Percentiles rank a stretch among this genome's conserved stretches.
These are phyloP conservation scores for Heliconius ismenius DNA, from an alignment of 2,888 invertebrate species.

Conservation along the genomic window DNA sequence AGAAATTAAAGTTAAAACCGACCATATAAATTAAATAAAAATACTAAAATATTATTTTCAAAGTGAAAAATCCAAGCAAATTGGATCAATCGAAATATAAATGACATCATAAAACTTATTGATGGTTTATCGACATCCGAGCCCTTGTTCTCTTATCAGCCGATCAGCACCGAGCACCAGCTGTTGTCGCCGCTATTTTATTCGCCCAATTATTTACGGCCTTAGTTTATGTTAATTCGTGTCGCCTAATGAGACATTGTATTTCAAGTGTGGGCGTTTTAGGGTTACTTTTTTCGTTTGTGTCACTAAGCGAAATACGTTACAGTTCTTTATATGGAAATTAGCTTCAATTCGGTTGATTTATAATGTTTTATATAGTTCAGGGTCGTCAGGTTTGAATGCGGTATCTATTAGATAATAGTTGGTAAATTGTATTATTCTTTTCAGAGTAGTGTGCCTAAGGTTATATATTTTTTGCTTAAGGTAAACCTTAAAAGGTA, in stretches of 20 bases:
- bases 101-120: slow-evolving; percentile 25
- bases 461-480: not conserved
- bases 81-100: slow-evolving; percentile 30
- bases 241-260: slow-evolving; percentile 56
- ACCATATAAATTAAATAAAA: not conserved
- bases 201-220: slow-evolving; percentile 46
- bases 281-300: slow-evolving; percentile 34
- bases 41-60: not conserved
- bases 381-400: not conserved
- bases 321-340: slow-evolving; percentile 18
- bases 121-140: slow-evolving; percentile 29
- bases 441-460: not conserved
- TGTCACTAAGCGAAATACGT: slow-evolving; percentile 28
- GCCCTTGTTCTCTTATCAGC: slow-evolving; percentile 37
- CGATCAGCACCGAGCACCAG: slow-evolving; percentile 42
- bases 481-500: not conserved
- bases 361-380: slow-evolving; percentile 7
- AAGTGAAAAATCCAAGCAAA: slow-evolving; percentile 23
- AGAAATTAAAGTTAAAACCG: not conserved
- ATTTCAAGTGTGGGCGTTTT: slow-evolving; percentile 43
- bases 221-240: slow-evolving; percentile 57
- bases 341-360: slow-evolving; percentile 7
- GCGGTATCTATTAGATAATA: not conserved
- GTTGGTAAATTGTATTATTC: not conserved
- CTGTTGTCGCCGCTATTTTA: slow-evolving; percentile 47